Conservation (phyloP, 2,888 invertebrate genomes). For the Diadromus collaris region DNA sequence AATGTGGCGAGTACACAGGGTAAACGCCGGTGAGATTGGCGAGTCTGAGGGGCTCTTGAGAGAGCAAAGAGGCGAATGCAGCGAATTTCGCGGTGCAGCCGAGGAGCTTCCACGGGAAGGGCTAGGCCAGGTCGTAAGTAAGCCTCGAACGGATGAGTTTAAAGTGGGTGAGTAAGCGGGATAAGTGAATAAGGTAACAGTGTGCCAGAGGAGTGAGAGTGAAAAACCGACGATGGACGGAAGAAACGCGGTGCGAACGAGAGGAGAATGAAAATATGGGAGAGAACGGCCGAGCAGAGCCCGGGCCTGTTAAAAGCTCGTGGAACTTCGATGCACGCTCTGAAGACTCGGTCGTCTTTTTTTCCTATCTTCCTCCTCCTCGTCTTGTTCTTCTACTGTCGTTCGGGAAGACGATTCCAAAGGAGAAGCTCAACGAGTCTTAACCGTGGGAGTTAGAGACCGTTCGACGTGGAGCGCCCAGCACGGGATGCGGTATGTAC, state of each 20-base stretch:
- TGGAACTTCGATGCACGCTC: conserved; percentile 4
- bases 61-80: conserved; percentile 49
- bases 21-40: conserved; percentile 72
- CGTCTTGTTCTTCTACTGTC: conserved; percentile 3
- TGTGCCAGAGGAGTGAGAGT: conserved; percentile 57
- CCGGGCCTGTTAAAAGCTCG: conserved; percentile 25
- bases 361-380: conserved; percentile 34
- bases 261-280: conserved; percentile 39
- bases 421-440: conserved; percentile 45
- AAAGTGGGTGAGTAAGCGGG: conserved; percentile 73
- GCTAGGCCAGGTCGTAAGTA: conserved; percentile 68
- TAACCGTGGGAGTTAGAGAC: conserved; percentile 75
- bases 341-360: neutral
- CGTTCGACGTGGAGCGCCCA: conserved; percentile 48
- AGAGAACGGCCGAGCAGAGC: neutral
- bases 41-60: conserved; percentile 13
- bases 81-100: conserved; percentile 43
- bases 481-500: conserved; percentile 25
- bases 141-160: conserved; percentile 65
- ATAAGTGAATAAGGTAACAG: conserved; percentile 62
- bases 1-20: conserved; percentile 70
- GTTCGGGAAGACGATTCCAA: conserved; percentile 37
- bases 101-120: conserved; percentile 25
- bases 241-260: conserved; percentile 19
- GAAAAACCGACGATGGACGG: conserved; percentile 43